Percentiles rank a stretch among this genome's conserved stretches.
Conservation (phyloP, 53 echinoderm and acorn worm species). For the Holothuria leucospilota region DNA sequence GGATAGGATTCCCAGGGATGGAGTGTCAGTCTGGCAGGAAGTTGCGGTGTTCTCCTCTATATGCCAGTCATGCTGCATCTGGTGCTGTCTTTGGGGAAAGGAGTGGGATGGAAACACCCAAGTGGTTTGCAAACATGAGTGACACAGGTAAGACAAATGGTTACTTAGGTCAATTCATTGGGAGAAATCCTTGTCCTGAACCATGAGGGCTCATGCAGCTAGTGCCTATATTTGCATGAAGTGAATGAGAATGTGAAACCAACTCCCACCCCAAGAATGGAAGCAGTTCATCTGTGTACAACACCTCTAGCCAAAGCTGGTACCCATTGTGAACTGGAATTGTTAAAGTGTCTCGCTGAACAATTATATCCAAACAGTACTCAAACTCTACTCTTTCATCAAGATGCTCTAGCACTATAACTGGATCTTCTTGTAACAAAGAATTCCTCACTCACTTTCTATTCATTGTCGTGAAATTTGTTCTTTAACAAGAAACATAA, state of each 20-base stretch:
- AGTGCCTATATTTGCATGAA: neutral
- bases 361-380: too few species aligned
- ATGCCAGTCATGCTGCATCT: slow-evolving; percentile 65
- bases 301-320: too few species aligned
- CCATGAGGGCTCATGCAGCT: neutral
- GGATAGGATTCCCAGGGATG: slow-evolving; percentile 54
- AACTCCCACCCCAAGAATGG: neutral
- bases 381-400: too few species aligned
- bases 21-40: slow-evolving; percentile 80
- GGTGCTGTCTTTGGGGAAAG: slow-evolving; percentile 94
- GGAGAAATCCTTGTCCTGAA: neutral
- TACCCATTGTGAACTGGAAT: too few species aligned
- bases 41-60: slow-evolving; percentile 83
- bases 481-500: too few species aligned
- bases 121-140: slow-evolving; percentile 74
- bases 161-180: neutral
- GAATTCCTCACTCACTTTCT: too few species aligned
- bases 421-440: too few species aligned
- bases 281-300: too few species aligned
- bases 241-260: neutral
- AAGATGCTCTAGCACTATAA: too few species aligned
- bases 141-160: slow-evolving; percentile 55
- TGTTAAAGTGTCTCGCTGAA: too few species aligned
- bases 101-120: slow-evolving; percentile 82
- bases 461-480: too few species aligned